A percentile compares a stretch with the other conserved stretches of the same genome.
phyloP scores from a whole-genome alignment of 2,113 vertebrate species.

The Calidris pugnax region DNA sequence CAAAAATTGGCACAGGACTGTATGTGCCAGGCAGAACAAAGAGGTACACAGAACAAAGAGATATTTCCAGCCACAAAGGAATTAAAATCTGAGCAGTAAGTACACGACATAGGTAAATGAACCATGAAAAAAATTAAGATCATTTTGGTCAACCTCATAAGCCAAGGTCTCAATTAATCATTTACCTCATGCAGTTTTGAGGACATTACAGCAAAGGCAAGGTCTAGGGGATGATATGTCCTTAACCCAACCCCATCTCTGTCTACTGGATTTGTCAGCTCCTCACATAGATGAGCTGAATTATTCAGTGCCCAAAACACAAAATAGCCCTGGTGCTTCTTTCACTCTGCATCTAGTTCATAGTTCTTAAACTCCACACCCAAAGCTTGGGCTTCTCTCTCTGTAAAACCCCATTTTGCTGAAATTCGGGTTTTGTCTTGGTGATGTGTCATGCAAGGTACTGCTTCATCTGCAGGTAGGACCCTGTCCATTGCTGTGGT shows the following conservation, averaged over 20 bases:
- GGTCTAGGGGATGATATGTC: not conserved
- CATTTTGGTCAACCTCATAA: not conserved
- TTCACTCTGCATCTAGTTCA: not conserved
- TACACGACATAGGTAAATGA: not conserved
- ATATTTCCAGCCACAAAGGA: not conserved
- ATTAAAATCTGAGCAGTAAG: not conserved
- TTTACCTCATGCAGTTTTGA: not conserved
- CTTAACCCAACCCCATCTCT: too few species aligned
- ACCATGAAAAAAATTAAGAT: not conserved
- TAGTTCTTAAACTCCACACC: too few species aligned
- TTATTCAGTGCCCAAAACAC: not conserved
- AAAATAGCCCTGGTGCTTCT: not conserved
- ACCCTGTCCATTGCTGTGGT: not conserved
- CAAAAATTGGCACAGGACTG: not conserved
- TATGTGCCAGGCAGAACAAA: not conserved
- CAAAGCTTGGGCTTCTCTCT: too few species aligned
- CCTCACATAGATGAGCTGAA: too few species aligned
- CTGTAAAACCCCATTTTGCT: not conserved
- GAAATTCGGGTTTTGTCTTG: accelerated
- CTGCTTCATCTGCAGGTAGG: not conserved
- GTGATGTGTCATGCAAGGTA: not conserved
- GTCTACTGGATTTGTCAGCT: not conserved
- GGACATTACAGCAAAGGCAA: not conserved
- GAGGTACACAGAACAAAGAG: not conserved
- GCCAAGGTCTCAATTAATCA: not conserved